These are phyloP conservation scores for Timema podura DNA, from an alignment of 2,888 invertebrate genomes.

Conservation along the genomic window DNA sequence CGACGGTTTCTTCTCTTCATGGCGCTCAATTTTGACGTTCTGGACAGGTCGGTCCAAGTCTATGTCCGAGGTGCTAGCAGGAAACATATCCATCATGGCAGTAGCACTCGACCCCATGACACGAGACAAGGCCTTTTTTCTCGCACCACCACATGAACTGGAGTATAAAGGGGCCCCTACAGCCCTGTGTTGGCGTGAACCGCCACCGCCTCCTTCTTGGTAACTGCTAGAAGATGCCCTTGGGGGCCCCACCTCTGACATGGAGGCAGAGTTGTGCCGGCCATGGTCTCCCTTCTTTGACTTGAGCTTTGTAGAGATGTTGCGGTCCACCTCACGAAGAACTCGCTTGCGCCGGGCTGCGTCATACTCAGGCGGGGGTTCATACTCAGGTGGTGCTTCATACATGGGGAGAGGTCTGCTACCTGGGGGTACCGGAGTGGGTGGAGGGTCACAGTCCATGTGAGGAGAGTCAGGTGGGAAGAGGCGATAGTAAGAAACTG, in stretches of 20 bases:
- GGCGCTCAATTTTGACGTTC: constrained; percentile 8
- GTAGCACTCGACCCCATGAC: neutral
- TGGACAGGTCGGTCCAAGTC: neutral
- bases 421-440: no score
- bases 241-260: neutral
- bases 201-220: neutral
- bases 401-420: no score
- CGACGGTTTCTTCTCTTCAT: neutral
- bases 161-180: neutral
- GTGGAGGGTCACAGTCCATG: no score
- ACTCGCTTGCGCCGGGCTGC: constrained; percentile 30
- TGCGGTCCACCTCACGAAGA: constrained; percentile 27
- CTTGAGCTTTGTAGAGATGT: constrained; percentile 27
- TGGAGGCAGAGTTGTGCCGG: no score
- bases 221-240: neutral
- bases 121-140: constrained; percentile 19
- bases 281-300: constrained; percentile 28
- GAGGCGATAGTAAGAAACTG: constrained; percentile 21
- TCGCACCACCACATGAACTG: constrained; percentile 23
- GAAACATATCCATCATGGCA: constrained; percentile 9
- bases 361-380: no score
- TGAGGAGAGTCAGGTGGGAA: constrained; percentile 18
- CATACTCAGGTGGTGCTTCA: no score
- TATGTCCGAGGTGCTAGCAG: neutral
- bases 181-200: neutral